Conservation (phyloP, 2,797 vertebrate species). For the Emys orbicularis region DNA sequence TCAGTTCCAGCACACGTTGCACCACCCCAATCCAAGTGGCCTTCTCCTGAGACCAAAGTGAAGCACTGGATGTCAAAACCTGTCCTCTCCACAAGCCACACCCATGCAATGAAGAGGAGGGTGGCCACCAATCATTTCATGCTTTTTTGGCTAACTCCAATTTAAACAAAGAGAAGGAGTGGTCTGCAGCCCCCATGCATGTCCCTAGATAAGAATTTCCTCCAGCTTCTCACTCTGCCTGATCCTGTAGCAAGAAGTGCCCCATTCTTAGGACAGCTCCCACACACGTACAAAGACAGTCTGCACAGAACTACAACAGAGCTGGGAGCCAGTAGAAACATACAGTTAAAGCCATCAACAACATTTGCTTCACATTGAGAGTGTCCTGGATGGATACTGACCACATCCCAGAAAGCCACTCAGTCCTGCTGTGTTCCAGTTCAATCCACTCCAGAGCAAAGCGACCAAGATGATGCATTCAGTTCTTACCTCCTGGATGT, state of each 20-base stretch:
- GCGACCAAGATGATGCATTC: not conserved
- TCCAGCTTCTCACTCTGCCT: not conserved
- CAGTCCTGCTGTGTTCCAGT: not conserved
- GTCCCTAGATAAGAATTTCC: not conserved
- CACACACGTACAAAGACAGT: not conserved
- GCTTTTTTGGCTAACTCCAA: not conserved
- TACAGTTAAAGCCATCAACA: not conserved
- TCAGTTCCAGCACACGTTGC: not conserved
- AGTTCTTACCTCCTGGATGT: constrained; percentile 88
- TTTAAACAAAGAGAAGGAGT: not conserved
- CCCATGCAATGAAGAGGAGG: not conserved
- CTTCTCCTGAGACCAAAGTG: not conserved
- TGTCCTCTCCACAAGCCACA: not conserved
- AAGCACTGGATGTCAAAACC: not conserved
- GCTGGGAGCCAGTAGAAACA: not conserved
- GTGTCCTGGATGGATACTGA: not conserved
- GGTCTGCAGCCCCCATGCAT: not conserved
- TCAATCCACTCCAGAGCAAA: not conserved
- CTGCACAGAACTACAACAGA: not conserved
- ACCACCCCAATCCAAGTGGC: not conserved
- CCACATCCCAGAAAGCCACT: not conserved
- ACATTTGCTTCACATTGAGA: not conserved
- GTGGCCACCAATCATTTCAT: not conserved
- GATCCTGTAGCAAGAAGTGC: not conserved
- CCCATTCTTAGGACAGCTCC: not conserved